phyloP scores from a whole-genome alignment of 2,113 vertebrate genomes.

The Nyctereutes procyonoides region DNA sequence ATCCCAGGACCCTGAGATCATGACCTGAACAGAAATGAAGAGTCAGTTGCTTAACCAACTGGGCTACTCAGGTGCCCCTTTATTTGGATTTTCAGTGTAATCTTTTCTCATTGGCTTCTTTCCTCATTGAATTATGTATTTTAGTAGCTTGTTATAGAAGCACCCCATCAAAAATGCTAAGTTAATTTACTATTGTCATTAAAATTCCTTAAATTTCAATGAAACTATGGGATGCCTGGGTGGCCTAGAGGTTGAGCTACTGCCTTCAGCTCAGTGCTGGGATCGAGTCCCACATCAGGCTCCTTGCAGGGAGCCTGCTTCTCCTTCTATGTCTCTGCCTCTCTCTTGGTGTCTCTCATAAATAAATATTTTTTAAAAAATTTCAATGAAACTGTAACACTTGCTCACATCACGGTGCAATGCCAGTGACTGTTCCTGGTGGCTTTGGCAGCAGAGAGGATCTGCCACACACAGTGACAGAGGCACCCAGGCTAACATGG shows the following conservation, averaged over 20 bases:
- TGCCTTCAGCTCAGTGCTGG: too few species aligned
- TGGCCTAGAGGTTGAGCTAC: too few species aligned
- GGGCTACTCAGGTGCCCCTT: background rate
- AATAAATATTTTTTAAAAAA: background rate
- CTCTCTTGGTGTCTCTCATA: too few species aligned
- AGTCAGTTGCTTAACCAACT: background rate
- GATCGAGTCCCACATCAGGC: too few species aligned
- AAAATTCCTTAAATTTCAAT: background rate
- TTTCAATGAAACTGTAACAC: background rate
- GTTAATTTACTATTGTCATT: background rate
- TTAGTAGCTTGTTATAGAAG: background rate
- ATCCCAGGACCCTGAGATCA: background rate
- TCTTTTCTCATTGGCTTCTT: background rate
- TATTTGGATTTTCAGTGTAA: background rate
- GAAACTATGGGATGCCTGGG: background rate
- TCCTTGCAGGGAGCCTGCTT: too few species aligned
- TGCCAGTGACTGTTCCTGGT: background rate
- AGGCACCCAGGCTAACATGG: background rate
- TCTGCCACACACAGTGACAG: background rate
- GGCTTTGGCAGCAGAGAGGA: background rate
- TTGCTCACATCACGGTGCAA: background rate
- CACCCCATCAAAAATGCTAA: background rate
- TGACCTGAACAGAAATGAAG: background rate
- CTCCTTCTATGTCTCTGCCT: too few species aligned
- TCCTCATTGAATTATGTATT: background rate